phyloP scores from a whole-genome alignment of 2,888 invertebrate species.

The Trachelus tabidus region DNA sequence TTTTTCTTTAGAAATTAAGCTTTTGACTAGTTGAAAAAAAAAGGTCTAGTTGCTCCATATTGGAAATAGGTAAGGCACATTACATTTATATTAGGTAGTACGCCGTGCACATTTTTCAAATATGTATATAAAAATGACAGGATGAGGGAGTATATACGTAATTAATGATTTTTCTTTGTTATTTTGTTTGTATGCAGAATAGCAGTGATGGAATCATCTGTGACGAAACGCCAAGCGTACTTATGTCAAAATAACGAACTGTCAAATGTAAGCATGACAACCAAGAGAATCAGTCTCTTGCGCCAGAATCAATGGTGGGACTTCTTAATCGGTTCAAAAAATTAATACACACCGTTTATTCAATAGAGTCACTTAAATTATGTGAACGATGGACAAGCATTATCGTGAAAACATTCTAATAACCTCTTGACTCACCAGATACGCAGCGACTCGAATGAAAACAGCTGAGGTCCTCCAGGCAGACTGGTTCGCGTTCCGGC shows the following conservation, averaged over 20 bases:
- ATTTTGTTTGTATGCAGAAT: not conserved
- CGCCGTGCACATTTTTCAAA: not conserved
- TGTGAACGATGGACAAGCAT: constrained; percentile 3
- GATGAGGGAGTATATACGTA: not conserved
- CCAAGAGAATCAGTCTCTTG: not conserved
- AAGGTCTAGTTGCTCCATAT: not conserved
- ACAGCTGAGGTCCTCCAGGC: constrained; percentile 58
- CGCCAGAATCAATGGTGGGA: not conserved
- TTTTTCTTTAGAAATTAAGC: not conserved
- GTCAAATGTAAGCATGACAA: not conserved
- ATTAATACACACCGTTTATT: not conserved
- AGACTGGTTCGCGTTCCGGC: constrained; percentile 51
- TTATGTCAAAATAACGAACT: not conserved
- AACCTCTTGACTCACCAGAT: constrained; percentile 58
- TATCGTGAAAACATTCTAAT: constrained; percentile 29
- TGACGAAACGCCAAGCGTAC: not conserved
- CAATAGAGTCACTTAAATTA: not conserved
- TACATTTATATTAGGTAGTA: not conserved
- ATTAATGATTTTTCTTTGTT: not conserved
- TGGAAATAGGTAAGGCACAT: not conserved
- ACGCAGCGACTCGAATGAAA: constrained; percentile 47
- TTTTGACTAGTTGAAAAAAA: not conserved
- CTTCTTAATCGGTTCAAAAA: not conserved
- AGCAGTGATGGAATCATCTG: not conserved
- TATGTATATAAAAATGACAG: not conserved